These are phyloP conservation scores for Amiota communis DNA, from an alignment of 2,888 invertebrate genomes.

Conservation along the genomic window DNA sequence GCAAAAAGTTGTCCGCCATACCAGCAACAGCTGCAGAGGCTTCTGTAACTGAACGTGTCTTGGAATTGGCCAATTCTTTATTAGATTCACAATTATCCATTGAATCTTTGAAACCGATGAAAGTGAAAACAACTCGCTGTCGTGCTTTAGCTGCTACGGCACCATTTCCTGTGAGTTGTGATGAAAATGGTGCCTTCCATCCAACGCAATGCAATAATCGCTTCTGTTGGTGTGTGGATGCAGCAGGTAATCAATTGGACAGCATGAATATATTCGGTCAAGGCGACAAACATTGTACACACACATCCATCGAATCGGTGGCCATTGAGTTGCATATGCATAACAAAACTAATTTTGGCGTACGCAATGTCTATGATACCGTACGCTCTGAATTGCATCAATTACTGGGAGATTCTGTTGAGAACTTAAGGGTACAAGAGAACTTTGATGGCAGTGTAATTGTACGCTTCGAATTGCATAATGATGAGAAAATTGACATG, in stretches of 20 bases:
- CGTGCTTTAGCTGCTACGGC: constrained; percentile 72
- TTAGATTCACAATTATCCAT: constrained; percentile 71
- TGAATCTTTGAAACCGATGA: constrained; percentile 62
- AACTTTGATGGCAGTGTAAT: constrained; percentile 74
- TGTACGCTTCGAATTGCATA: constrained; percentile 80
- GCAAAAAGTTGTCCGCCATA: background rate
- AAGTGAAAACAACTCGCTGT: constrained; percentile 72
- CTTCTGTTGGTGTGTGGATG: constrained; percentile 89
- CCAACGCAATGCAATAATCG: constrained; percentile 82
- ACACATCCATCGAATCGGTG: constrained; percentile 83
- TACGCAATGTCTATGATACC: constrained; percentile 75
- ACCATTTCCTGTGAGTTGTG: constrained; percentile 77
- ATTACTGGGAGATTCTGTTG: constrained; percentile 74
- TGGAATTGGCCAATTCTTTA: constrained; percentile 67
- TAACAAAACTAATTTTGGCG: constrained; percentile 75
- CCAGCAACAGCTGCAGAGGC: constrained; percentile 60
- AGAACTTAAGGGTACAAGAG: constrained; percentile 75
- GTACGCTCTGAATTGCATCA: constrained; percentile 71
- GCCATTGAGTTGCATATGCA: constrained; percentile 84
- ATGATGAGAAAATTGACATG: constrained; percentile 83
- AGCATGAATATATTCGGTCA: constrained; percentile 77
- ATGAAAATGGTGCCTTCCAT: constrained; percentile 80
- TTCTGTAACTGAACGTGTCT: constrained; percentile 67
- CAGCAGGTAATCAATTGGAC: constrained; percentile 82
- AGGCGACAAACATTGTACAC: constrained; percentile 77